These are phyloP conservation scores for Chymomyza costata DNA, from an alignment of 1,140 invertebrate species.

Conservation along the genomic window DNA sequence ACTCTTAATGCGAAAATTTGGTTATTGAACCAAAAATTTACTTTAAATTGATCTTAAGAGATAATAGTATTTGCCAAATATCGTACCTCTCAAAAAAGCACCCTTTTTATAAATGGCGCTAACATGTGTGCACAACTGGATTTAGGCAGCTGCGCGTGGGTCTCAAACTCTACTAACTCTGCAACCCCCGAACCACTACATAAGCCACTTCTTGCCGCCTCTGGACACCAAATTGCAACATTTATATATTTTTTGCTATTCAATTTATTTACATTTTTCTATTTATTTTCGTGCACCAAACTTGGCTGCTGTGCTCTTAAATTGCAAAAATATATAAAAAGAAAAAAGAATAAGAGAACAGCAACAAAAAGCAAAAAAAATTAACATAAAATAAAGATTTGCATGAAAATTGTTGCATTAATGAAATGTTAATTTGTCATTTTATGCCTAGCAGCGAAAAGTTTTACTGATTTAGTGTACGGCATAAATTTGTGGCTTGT, in stretches of 20 bases:
- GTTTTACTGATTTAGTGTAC: no score
- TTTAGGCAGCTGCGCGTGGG: constrained; percentile 51
- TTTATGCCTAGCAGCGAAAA: constrained; percentile 23
- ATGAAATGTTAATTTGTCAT: constrained; percentile 24
- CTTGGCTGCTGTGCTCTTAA: constrained; percentile 16
- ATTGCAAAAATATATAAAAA: constrained; percentile 26
- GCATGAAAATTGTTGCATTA: constrained; percentile 37
- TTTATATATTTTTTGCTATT: no score
- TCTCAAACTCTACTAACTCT: constrained; percentile 15
- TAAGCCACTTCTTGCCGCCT: neutral
- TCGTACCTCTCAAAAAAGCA: no score
- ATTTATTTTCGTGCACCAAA: constrained; percentile 26
- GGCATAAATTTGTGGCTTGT: no score
- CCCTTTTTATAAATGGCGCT: no score
- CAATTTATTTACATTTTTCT: no score
- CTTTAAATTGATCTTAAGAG: no score
- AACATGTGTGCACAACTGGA: no score
- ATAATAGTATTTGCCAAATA: no score
- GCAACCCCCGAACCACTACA: neutral
- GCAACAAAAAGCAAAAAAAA: neutral
- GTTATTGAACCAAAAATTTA: no score
- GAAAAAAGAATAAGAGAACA: neutral
- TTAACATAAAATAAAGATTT: constrained; percentile 35
- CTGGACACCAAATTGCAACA: constrained; percentile 21
- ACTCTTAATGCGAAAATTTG: no score